A percentile compares a stretch with the other conserved stretches of the same genome.
phyloP scores from a whole-genome alignment of 1,140 invertebrate genomes.

The Aporrectodea caliginosa region DNA sequence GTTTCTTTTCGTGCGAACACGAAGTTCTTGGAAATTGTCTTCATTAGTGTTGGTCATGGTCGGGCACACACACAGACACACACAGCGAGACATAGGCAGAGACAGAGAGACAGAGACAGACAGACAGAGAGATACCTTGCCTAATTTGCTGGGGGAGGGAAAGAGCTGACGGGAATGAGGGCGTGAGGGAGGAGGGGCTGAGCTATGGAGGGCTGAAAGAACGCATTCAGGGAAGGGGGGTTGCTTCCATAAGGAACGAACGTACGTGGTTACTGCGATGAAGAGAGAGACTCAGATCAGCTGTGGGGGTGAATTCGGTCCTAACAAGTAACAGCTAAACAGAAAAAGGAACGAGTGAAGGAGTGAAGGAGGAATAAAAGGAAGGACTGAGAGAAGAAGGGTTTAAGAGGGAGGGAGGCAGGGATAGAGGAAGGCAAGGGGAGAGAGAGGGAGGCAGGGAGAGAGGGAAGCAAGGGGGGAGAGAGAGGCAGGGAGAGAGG shows the following conservation, averaged over 20 bases:
- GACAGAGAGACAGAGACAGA: neutral
- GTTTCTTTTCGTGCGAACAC: too few relatives aligned
- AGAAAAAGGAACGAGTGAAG: too few relatives aligned
- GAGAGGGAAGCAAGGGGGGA: neutral
- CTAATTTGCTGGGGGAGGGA: neutral
- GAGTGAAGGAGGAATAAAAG: too few relatives aligned
- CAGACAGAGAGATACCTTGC: neutral
- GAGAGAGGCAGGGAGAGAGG: neutral
- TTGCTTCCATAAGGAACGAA: neutral
- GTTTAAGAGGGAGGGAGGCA: neutral
- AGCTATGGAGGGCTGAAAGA: too few relatives aligned
- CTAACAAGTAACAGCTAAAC: too few relatives aligned
- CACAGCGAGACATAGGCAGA: neutral
- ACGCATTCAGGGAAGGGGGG: neutral
- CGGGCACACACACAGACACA: too few relatives aligned
- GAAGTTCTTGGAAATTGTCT: too few relatives aligned
- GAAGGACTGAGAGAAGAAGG: too few relatives aligned
- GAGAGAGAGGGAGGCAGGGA: neutral
- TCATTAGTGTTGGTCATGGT: too few relatives aligned
- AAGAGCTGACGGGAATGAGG: neutral
- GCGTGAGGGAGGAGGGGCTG: too few relatives aligned
- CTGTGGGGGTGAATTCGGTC: too few relatives aligned
- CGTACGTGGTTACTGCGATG: neutral
- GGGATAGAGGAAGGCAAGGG: neutral
- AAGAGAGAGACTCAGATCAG: neutral